Evolutionary conservation across 1,140 invertebrate genomes (phyloP).

Genomic region (Chlorops oryzae): DNA sequence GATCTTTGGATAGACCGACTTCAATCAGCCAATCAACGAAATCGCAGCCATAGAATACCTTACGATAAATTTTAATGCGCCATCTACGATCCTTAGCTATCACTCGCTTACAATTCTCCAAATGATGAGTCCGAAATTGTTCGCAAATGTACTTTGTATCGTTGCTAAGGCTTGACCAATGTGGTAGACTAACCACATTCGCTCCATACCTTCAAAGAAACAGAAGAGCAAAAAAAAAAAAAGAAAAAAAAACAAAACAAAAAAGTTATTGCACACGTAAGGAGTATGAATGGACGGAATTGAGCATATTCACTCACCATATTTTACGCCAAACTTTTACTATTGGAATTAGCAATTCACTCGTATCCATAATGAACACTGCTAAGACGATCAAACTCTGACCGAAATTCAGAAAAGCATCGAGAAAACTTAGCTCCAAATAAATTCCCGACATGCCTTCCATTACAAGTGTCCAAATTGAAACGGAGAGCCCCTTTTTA

Average conservation of each 20-base stretch:
- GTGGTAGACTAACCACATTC: constrained; percentile 62
- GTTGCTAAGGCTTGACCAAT: constrained; percentile 64
- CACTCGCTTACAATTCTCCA: constrained; percentile 70
- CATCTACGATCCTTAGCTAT: constrained; percentile 71
- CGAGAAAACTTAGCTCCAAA: constrained; percentile 84
- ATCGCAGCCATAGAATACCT: constrained; percentile 76
- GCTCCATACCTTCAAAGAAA: constrained; percentile 66
- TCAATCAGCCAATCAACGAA: constrained; percentile 81
- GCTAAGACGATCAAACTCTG: constrained; percentile 79
- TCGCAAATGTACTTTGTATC: constrained; percentile 80
- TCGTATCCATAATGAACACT: constrained; percentile 78
- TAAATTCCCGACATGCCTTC: constrained; percentile 83
- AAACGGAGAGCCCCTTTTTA: constrained; percentile 71
- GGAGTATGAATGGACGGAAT: neutral
- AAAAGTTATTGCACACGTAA: neutral
- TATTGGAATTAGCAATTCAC: constrained; percentile 62
- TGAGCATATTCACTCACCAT: constrained; percentile 42
- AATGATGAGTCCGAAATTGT: constrained; percentile 80
- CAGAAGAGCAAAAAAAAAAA: neutral
- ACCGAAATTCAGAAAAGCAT: constrained; percentile 81
- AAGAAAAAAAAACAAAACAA: constrained; percentile 1
- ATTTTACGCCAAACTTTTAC: constrained; percentile 56
- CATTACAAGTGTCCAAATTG: constrained; percentile 77
- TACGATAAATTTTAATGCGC: constrained; percentile 65
- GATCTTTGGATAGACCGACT: constrained; percentile 67